These are phyloP conservation scores for Cephus runcator DNA, from an alignment of 2,888 invertebrate species.

Conservation along the genomic window DNA sequence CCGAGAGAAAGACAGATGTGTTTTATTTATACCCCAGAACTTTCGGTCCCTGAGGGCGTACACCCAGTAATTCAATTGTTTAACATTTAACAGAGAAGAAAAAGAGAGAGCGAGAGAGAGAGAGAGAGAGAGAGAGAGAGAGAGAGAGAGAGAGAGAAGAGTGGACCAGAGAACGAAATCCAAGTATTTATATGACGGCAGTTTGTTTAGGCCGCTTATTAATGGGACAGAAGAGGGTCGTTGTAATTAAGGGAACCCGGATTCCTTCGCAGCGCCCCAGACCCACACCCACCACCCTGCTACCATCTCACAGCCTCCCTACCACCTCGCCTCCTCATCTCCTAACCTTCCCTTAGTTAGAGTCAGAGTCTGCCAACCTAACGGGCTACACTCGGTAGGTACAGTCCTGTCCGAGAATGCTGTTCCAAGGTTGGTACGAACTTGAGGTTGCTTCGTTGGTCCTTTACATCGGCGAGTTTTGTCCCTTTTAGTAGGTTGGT, in stretches of 20 bases:
- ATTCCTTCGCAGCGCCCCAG: constrained; percentile 36
- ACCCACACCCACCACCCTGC: background rate
- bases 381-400: too few relatives aligned
- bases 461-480: background rate
- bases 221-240: constrained; percentile 55
- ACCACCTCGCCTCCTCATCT: constrained; percentile 3
- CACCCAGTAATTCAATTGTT: too few relatives aligned
- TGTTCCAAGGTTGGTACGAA: too few relatives aligned
- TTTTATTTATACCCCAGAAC: too few relatives aligned
- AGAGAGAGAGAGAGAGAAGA: constrained; percentile 23
- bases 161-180: constrained; percentile 38
- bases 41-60: too few relatives aligned
- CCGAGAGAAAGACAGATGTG: background rate
- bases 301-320: background rate
- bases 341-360: too few relatives aligned
- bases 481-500: background rate
- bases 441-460: too few relatives aligned
- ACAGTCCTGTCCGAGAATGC: too few relatives aligned
- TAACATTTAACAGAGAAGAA: too few relatives aligned
- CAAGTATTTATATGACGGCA: constrained; percentile 58
- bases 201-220: constrained; percentile 61
- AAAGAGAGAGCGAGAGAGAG: background rate
- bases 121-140: constrained; percentile 11
- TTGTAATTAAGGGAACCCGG: constrained; percentile 56
- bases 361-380: too few relatives aligned